Base-by-base conservation (phyloP, 2,797 vertebrate genomes). In the Muraenolepis orangiensis region DNA sequence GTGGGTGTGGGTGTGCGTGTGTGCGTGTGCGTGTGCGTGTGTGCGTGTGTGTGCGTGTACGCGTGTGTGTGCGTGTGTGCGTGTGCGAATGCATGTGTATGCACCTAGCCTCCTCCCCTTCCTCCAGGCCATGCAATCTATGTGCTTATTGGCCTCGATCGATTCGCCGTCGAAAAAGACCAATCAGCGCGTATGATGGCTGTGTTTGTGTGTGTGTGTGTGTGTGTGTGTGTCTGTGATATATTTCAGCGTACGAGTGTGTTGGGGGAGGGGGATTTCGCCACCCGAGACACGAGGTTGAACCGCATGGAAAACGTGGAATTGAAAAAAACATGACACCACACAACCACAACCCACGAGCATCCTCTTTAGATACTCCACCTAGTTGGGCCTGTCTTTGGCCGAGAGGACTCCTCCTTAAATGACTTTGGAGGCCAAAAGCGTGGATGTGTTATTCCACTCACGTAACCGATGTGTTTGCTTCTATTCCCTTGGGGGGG, bases 61-160 rank as follows among this genome's bases (percentile, higher is more conserved):
- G 20, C 10, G 51, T 20, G 20, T 7, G 18, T 7, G 20, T 8
- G 20, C 8, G 20, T 46, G 42, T 29, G 23, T 57, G 51, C 16
- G 64, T 8, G 28, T 16, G 38, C 16, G 10, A 20, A 40, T 20
- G 42, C 42, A 26, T 23, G 61, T 28, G 23, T 57, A 8, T 57
- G 13, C 11, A 4, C 6, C 51, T 7, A 29, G 64, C 69, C 34
- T 70, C 28, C n/a, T n/a, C n/a, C n/a, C n/a, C n/a, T n/a, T 20
- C 6, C 51, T 46, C 36, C 2, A 66, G 75, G 42, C 74, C 36
- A 32, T 40, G 20, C 74, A 74, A 72, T 78, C 67, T 73, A 40
- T 28, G 40, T 36, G 28, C 30, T 73, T 67, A 83, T 78, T 78
- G 74, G 81, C 80, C 78, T n/a, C 76, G 72, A 76, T 80, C 74